Evolutionary conservation across 2,888 invertebrate genomes (phyloP), one percentile per base, ranked within the genome.

Genomic region (Linnaemya tessellans): DNA sequence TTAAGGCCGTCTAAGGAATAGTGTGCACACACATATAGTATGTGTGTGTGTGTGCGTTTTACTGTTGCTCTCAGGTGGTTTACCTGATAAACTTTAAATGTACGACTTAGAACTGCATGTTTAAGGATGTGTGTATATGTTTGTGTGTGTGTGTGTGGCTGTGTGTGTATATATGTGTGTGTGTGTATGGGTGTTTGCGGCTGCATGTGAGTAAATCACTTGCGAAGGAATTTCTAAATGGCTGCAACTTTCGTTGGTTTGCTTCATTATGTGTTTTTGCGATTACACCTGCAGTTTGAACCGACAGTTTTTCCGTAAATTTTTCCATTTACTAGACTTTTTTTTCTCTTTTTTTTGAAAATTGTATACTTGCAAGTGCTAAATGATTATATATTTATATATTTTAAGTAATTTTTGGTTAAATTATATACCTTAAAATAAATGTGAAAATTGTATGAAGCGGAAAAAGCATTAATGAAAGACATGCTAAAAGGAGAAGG

Each of bases 41-140:
- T 30, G 30, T 62, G 7, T 15, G 56, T 25, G 7, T 49, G 1
- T 68, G n/a, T 41, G 7, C 64, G 38, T 81, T 75, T 46, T 70
- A 54, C 70, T 75, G 75, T 75, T 75, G 75, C 64, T 75, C 81
- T 75, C 81, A 81, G 81, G 68, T 70, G 81, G 70, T 56, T 75
- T 70, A 81, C 56, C 68, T 43, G 81, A 35, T 70, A 81, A 81
- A 81, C 62, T 75, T 75, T 75, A 49, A 56, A 46, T 46, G 20
- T 18, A 41, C 20, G 10, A 18, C 38, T 38, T 22, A 41, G 3
- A 35, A 18, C 35, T 51, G 20, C 43, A 25, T 22, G 43, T n/a
- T 22, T 8, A 51, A 22, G 15, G 15, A 22, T 10, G 15, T 9
- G 9, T 20, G 13, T 20, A 7, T 15, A 15, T 54, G 43, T 25